These are phyloP conservation scores for Chelonus formosanus DNA, from an alignment of 2,888 invertebrate genomes.

Conservation along the genomic window DNA sequence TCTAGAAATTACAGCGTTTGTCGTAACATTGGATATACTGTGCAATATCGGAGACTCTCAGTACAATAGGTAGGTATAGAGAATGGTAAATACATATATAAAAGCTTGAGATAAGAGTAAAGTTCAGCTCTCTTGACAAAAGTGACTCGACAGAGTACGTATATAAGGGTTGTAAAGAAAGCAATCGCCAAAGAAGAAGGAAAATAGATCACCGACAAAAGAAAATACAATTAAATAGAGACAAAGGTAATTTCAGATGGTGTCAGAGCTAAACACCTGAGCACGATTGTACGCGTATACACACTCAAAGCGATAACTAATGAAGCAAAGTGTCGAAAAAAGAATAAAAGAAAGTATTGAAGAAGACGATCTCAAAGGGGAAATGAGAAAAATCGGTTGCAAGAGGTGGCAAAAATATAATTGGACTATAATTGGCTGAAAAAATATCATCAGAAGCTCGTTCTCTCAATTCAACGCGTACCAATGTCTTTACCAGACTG, in stretches of 20 bases:
- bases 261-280: slow-evolving; percentile 37
- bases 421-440: slow-evolving; percentile 45
- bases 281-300: slow-evolving; percentile 28
- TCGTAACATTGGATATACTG: slow-evolving; percentile 4
- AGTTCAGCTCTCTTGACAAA: slow-evolving; percentile 2
- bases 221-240: slow-evolving; percentile 47
- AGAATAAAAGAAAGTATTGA: too few species aligned
- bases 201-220: slow-evolving; percentile 38
- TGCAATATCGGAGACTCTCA: background rate
- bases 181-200: slow-evolving; percentile 34
- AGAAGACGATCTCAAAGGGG: slow-evolving; percentile 16
- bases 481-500: slow-evolving; percentile 39
- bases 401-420: slow-evolving; percentile 42
- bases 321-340: background rate
- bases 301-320: slow-evolving; percentile 7
- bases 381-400: slow-evolving; percentile 26
- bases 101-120: background rate
- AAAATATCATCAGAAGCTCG: slow-evolving; percentile 18
- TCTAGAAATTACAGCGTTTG: slow-evolving; percentile 2
- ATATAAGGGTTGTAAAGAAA: slow-evolving; percentile 12
- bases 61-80: background rate
- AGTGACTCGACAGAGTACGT: slow-evolving; percentile 6
- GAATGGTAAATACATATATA: background rate
- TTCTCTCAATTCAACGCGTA: slow-evolving; percentile 35
- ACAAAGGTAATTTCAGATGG: slow-evolving; percentile 41